A percentile compares a stretch with the other conserved stretches of the same genome.
phyloP scores from a whole-genome alignment of 35 echinoderm and acorn worm genomes.

The Patiria miniata region DNA sequence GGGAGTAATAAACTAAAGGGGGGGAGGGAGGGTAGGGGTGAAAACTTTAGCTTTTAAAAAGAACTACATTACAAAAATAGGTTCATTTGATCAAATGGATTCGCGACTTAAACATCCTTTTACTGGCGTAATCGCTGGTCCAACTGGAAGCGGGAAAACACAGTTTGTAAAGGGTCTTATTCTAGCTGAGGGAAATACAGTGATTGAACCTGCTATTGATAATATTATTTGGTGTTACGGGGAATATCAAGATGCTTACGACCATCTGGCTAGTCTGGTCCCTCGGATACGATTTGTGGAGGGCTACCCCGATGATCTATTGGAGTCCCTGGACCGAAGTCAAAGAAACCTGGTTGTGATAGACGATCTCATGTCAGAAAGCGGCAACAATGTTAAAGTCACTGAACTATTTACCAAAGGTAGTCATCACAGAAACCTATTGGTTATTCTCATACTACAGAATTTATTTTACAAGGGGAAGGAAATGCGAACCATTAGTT shows the following conservation, averaged over 20 bases:
- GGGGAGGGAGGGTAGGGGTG: no score
- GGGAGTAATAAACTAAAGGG: no score
- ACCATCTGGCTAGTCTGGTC: slow-evolving; percentile 13
- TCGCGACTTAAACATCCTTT: slow-evolving; percentile 21
- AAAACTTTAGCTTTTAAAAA: background rate
- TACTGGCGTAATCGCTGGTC: slow-evolving; percentile 4
- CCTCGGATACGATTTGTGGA: slow-evolving; percentile 40
- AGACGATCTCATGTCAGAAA: slow-evolving; percentile 51
- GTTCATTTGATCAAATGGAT: slow-evolving; percentile 27
- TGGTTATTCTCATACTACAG: slow-evolving; percentile 61
- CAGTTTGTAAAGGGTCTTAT: slow-evolving; percentile 44
- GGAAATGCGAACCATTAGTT: no score
- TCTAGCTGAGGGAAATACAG: background rate
- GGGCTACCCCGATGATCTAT: slow-evolving; percentile 43
- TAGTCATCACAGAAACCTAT: slow-evolving; percentile 61
- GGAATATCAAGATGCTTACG: slow-evolving; percentile 52
- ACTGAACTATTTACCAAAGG: slow-evolving; percentile 45
- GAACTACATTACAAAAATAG: background rate
- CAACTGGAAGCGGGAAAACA: slow-evolving; percentile 58
- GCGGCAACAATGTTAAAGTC: background rate
- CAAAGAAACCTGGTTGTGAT: slow-evolving; percentile 49
- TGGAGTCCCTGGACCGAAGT: background rate
- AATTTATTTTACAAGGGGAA: slow-evolving; percentile 68
- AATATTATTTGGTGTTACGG: slow-evolving; percentile 79
- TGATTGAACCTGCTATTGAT: slow-evolving; percentile 6